Conservation (phyloP, 2,113 vertebrate genomes). For the Empidonax alnorum region DNA sequence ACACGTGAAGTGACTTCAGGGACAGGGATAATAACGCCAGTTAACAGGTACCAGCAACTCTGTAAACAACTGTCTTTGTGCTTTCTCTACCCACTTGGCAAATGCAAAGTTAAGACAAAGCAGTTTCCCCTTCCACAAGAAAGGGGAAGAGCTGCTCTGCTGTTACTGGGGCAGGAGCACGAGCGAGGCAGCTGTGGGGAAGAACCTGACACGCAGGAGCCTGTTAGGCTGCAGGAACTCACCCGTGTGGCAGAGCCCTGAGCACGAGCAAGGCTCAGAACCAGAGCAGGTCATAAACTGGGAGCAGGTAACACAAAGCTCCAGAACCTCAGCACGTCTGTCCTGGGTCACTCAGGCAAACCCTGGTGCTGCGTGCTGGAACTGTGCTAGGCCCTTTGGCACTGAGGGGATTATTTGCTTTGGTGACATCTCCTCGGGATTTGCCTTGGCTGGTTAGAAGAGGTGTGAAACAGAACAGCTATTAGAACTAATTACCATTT, state of each 20-base stretch:
- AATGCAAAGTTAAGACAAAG: neutral
- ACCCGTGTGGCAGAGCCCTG: neutral
- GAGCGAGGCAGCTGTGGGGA: neutral
- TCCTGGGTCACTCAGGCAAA: neutral
- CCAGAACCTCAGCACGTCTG: neutral
- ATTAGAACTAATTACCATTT: slow-evolving; percentile 14
- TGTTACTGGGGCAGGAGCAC: neutral
- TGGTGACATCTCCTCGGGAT: neutral
- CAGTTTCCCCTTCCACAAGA: neutral
- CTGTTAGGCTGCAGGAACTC: neutral
- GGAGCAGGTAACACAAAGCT: neutral
- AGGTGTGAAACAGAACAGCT: slow-evolving; percentile 2
- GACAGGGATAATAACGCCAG: neutral
- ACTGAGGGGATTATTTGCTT: neutral
- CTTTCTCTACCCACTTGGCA: neutral
- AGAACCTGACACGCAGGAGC: slow-evolving; percentile 20
- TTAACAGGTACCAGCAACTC: neutral
- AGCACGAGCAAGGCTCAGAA: neutral
- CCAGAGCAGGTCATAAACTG: neutral
- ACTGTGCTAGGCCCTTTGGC: neutral
- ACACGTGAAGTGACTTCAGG: neutral
- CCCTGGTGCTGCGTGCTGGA: neutral
- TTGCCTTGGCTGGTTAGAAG: neutral
- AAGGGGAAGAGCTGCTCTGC: neutral
- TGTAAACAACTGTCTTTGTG: neutral